These are phyloP conservation scores for Conus ventricosus DNA, from an alignment of 1,140 invertebrate genomes.

Conservation along the genomic window DNA sequence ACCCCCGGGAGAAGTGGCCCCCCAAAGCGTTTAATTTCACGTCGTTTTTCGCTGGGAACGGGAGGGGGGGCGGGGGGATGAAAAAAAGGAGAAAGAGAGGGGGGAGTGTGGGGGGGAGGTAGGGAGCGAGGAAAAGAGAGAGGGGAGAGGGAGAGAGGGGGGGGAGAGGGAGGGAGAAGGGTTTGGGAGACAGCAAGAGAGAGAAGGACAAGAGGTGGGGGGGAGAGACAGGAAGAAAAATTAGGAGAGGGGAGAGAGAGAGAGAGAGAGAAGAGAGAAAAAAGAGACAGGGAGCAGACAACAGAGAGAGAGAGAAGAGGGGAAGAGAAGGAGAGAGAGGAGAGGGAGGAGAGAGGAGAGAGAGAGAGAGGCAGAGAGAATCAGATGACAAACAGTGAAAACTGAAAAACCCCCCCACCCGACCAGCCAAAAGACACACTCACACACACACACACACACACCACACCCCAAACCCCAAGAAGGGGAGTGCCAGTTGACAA, in stretches of 20 bases:
- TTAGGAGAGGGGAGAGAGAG: too few species aligned
- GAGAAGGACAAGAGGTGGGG: neutral
- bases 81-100: neutral
- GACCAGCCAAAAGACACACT: too few species aligned
- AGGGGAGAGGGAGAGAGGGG: neutral
- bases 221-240: neutral
- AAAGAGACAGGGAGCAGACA: neutral
- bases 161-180: too few species aligned
- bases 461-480: too few species aligned
- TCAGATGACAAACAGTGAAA: neutral
- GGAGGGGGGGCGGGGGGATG: too few species aligned
- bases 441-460: too few species aligned
- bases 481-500: neutral
- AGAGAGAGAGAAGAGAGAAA: neutral
- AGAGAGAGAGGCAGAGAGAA: neutral
- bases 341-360: neutral
- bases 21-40: too few species aligned
- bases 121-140: neutral
- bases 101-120: neutral
- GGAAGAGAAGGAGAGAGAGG: too few species aligned
- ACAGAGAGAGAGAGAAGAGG: neutral
- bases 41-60: too few species aligned
- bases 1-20: neutral
- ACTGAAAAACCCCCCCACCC: too few species aligned
- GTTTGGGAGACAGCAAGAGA: neutral